phyloP scores from a whole-genome alignment of 2,888 invertebrate species.

The Tetrapedia diversipes region DNA sequence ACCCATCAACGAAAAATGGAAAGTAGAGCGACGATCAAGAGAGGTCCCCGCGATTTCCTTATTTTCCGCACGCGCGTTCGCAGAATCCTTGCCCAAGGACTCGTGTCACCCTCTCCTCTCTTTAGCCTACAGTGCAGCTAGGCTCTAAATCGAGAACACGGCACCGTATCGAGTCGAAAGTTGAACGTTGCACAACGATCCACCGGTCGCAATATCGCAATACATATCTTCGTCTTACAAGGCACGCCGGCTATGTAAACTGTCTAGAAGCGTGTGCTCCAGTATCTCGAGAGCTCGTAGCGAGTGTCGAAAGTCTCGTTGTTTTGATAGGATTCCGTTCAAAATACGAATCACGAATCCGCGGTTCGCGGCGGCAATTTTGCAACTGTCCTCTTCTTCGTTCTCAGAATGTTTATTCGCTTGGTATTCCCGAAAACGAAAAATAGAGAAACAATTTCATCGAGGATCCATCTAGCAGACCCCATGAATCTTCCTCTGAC shows the following conservation, averaged over 20 bases:
- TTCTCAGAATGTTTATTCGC: background rate
- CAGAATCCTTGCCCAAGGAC: slow-evolving; percentile 65
- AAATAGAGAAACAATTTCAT: too few relatives aligned
- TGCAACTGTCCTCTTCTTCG: background rate
- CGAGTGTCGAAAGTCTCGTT: slow-evolving; percentile 49
- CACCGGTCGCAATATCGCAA: slow-evolving; percentile 75
- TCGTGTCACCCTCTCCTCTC: slow-evolving; percentile 15
- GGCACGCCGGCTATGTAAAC: slow-evolving; percentile 51
- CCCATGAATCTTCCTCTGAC: slow-evolving; percentile 11
- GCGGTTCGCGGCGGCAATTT: slow-evolving; percentile 23
- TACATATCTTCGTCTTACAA: slow-evolving; percentile 72
- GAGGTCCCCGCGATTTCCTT: slow-evolving; percentile 8
- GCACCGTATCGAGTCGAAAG: slow-evolving; percentile 76
- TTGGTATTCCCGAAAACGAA: too few relatives aligned
- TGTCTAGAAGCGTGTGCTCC: slow-evolving; percentile 52
- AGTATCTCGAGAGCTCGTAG: slow-evolving; percentile 48
- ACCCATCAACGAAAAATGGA: background rate
- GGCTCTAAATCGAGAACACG: slow-evolving; percentile 61
- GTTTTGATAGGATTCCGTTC: slow-evolving; percentile 16
- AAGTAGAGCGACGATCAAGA: background rate
- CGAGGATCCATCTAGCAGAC: too few relatives aligned
- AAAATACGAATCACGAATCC: slow-evolving; percentile 48
- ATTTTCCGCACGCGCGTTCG: slow-evolving; percentile 11
- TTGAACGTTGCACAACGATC: slow-evolving; percentile 78
- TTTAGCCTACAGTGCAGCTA: slow-evolving; percentile 25